A percentile compares a stretch with the other conserved stretches of the same genome.
Conservation (phyloP, 2,888 invertebrate genomes). For the Lasioglossum vierecki region DNA sequence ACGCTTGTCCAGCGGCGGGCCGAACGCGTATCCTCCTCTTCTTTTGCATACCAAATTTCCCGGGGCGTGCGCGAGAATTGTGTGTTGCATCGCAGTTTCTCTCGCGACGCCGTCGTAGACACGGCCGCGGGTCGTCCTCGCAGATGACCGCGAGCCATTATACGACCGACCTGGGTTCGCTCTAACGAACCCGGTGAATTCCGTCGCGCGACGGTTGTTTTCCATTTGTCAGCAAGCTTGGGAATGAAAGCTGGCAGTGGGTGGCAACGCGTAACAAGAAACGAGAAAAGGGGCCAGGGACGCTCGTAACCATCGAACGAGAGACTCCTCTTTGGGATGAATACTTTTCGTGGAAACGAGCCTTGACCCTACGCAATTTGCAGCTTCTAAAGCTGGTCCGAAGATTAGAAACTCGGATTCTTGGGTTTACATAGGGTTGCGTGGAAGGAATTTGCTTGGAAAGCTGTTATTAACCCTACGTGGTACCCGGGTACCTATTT, state of each 20-base stretch:
- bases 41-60: constrained; percentile 38
- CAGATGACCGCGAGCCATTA: constrained; percentile 52
- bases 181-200: constrained; percentile 51
- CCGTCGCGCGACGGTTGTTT: constrained; percentile 40
- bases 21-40: constrained; percentile 1
- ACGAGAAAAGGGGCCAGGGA: not conserved
- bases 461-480: too few relatives aligned
- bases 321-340: not conserved
- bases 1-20: not conserved
- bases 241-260: not conserved
- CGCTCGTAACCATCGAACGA: not conserved
- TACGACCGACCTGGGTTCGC: constrained; percentile 9
- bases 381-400: not conserved
- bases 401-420: not conserved
- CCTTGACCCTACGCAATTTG: not conserved
- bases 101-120: constrained; percentile 1
- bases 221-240: constrained; percentile 39
- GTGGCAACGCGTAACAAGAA: not conserved
- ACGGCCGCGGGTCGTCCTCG: not conserved
- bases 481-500: too few relatives aligned
- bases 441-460: not conserved
- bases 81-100: constrained; percentile 15
- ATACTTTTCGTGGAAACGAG: not conserved
- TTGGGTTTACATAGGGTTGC: not conserved
- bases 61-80: constrained; percentile 17